Evolutionary conservation across 2,797 vertebrate species (phyloP).

Genomic region (Hippopotamyrus pictus): DNA sequence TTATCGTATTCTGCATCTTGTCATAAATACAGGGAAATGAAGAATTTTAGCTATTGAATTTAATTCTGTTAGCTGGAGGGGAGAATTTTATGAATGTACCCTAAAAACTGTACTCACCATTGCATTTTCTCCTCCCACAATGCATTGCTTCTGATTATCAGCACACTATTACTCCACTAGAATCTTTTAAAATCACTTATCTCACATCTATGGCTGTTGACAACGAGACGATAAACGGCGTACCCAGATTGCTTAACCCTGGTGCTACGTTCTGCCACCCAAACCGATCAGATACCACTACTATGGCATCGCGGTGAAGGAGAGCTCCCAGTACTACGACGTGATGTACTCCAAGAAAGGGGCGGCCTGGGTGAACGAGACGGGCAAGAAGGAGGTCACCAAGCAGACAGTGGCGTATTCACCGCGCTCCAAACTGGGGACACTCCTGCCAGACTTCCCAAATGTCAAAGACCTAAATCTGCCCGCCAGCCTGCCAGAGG

Average conservation of each 20-base stretch:
- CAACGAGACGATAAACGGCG: neutral
- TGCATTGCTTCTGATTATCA: neutral
- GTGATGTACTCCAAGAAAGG: conserved; percentile 99
- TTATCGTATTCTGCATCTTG: neutral
- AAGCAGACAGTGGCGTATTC: conserved; percentile 99
- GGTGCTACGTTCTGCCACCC: neutral
- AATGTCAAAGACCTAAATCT: conserved; percentile 99
- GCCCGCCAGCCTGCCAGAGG: conserved; percentile 93
- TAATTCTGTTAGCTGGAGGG: neutral
- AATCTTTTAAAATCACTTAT: neutral
- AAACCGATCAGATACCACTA: conserved; percentile 49
- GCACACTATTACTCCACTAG: neutral
- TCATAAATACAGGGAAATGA: neutral
- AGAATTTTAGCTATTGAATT: neutral
- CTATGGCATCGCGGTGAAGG: conserved; percentile 97
- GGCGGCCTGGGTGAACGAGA: conserved; percentile 97
- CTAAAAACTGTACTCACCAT: neutral
- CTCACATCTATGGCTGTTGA: neutral
- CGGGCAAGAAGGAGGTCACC: conserved; percentile 97
- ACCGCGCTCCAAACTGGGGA: conserved; percentile 98
- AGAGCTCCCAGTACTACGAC: conserved; percentile 95
- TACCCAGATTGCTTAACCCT: neutral
- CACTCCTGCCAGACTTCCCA: conserved; percentile 97
- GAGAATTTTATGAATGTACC: neutral
- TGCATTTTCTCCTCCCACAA: neutral